These are phyloP conservation scores for Iselma pallidipennis DNA, from an alignment of 2,888 invertebrate genomes.

Conservation along the genomic window DNA sequence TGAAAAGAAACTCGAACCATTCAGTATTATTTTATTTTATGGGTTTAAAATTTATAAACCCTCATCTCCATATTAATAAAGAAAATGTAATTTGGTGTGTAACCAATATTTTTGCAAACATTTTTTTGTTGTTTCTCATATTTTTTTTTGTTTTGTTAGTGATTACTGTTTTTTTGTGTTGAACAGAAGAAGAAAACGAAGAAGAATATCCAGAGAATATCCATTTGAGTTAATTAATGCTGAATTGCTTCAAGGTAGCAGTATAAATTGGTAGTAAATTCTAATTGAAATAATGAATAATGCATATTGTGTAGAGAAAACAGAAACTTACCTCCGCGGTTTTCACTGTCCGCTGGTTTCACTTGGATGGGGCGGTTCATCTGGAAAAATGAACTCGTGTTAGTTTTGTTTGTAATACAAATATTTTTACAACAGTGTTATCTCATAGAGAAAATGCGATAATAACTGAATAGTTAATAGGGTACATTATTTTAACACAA, in stretches of 20 bases:
- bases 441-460: slow-evolving; percentile 3
- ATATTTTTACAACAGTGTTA: slow-evolving; percentile 18
- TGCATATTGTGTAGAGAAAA: slow-evolving; percentile 28
- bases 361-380: slow-evolving; percentile 99
- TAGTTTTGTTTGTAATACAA: slow-evolving; percentile 17
- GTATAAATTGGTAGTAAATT: slow-evolving; percentile 29
- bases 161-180: not conserved
- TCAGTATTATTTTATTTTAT: not conserved
- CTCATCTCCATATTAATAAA: slow-evolving; percentile 2
- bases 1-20: not conserved
- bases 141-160: not conserved
- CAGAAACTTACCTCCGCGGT: slow-evolving; percentile 85
- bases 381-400: slow-evolving; percentile 63
- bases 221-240: slow-evolving; percentile 26
- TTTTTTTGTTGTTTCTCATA: not conserved
- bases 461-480: slow-evolving; percentile 15
- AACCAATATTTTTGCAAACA: slow-evolving; percentile 9
- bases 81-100: slow-evolving; percentile 11
- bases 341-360: slow-evolving; percentile 99
- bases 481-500: slow-evolving; percentile 10
- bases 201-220: slow-evolving; percentile 20
- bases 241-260: not conserved
- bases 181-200: slow-evolving; percentile 15
- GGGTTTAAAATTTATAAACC: not conserved
- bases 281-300: slow-evolving; percentile 42